Base-by-base conservation (phyloP, 2,797 vertebrate species). In the Coregonus suidteri region DNA sequence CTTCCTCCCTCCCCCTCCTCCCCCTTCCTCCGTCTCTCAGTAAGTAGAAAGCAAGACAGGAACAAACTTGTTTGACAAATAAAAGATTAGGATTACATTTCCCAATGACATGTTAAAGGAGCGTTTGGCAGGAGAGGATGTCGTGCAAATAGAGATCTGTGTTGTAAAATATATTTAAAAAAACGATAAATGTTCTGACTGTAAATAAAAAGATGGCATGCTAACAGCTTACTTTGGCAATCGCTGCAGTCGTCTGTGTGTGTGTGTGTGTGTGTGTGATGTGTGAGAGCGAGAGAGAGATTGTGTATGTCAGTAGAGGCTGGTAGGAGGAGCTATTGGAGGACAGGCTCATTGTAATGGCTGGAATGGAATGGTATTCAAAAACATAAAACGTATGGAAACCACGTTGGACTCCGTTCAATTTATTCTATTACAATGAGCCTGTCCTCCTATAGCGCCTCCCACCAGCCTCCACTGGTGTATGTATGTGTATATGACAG, bases 1-100 rank as follows among this genome's bases (percentile, higher is more conserved):
- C 30, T 25, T 4, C 20, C 18, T n/a, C n/a, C 5, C 20, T 20
- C 20, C 20, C 37, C 9, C 37, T 7, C 56, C 7, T 1, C 3
- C 31, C 14, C 70, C 53, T 20, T 9, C 34, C 64, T n/a, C 52
- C 7, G 11, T 62, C 53, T 66, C 68, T 53, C 71, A 16, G 31
- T 25, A 6, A 34, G 59, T 9, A 31, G 25, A 64, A 76, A 83
- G 65, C 16, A 35, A 31, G 53, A 34, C 31, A 51, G 37, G 53
- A 80, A 74, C 14, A 75, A 70, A 75, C 20, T 20, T 78, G 73
- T 81, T 77, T 76, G 13, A 64, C 51, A 76, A 62, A 75, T 59
- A 18, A 16, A 76, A 77, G 71, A 73, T 37, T 0, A 73, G 51
- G 82, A 72, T 64, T 51, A 30, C 59, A 18, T 34, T 75, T 76